Evolutionary conservation across 1,140 invertebrate genomes (phyloP), one percentile per base, ranked within the genome.

Genomic region (Papilio dardanus): DNA sequence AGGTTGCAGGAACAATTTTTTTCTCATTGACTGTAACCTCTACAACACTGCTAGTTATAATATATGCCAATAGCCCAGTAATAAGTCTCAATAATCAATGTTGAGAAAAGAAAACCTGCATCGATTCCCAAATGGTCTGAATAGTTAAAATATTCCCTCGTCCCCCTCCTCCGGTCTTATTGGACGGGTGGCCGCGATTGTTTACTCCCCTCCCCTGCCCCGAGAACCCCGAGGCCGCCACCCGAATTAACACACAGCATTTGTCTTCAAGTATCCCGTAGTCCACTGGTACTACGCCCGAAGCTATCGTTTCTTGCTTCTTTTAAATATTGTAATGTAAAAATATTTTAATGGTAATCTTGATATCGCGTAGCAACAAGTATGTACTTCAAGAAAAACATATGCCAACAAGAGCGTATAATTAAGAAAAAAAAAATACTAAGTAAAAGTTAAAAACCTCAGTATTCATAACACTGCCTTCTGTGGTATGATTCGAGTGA

Each of bases 131-230:
- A 66, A 66, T 33, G 16, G n/a, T 66, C 65, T 66, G 30, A 66
- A 66, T 66, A 35, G 30, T 66, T 66, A 66, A 66, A 66, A 35
- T 21, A 31, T 33, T 16, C 65, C 28, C 65, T 67, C 71, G 80
- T 71, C 79, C 80, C 71, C 76, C 77, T 74, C 82, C 86, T 91
- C 90, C 86, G 88, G 88, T 91, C 90, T 87, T 84, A 89, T 91
- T 92, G 89, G 89, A 87, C 84, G 83, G 86, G 86, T 85, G 86
- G 84, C 88, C 89, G 91, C 87, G 88, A 92, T 90, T 88, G 90
- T 92, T 91, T 92, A 92, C 88, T 76, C 82, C n/a, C 84, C 78
- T 81, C 81, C 77, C 78, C 82, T 81, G 83, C 86, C 81, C 78
- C 78, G 83, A 46, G 42, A n/a, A 46, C 8, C 2, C 12, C 35